A percentile compares a stretch with the other conserved stretches of the same genome.
Evolutionary conservation across 2,888 invertebrate species (phyloP).

Genomic region (Latrodectus elegans): DNA sequence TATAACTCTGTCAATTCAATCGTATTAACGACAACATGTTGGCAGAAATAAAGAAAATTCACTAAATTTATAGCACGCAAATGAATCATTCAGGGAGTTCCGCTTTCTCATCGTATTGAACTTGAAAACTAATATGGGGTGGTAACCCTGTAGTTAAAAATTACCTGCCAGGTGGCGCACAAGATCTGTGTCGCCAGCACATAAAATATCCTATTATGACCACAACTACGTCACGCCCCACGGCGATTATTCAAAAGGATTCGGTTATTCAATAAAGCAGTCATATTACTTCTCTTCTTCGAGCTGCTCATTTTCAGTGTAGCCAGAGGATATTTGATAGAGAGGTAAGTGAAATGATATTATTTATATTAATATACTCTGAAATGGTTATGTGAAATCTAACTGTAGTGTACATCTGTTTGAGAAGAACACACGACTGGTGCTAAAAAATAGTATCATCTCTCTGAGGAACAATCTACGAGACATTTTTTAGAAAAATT

Average conservation of each 20-base stretch:
- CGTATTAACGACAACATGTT: neutral
- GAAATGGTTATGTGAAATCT: too few relatives aligned
- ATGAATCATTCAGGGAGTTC: neutral
- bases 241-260: slow-evolving; percentile 56
- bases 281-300: slow-evolving; percentile 37
- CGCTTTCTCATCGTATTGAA: neutral
- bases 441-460: too few relatives aligned
- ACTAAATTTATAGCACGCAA: neutral
- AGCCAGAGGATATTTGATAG: neutral
- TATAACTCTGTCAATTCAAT: slow-evolving; percentile 28
- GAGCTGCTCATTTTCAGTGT: neutral
- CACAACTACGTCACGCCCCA: slow-evolving; percentile 56
- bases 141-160: neutral
- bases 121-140: neutral
- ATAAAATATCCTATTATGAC: slow-evolving; percentile 54
- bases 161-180: slow-evolving; percentile 35
- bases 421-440: too few relatives aligned
- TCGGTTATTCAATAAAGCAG: slow-evolving; percentile 38
- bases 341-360: neutral
- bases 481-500: too few relatives aligned
- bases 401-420: too few relatives aligned
- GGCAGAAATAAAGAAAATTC: neutral
- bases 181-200: slow-evolving; percentile 30
- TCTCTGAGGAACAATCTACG: too few relatives aligned
- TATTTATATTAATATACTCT: neutral